Evolutionary conservation across 64 coral and sea anemone genomes (phyloP).

Genomic region (Dendrophyllia cribrosa): DNA sequence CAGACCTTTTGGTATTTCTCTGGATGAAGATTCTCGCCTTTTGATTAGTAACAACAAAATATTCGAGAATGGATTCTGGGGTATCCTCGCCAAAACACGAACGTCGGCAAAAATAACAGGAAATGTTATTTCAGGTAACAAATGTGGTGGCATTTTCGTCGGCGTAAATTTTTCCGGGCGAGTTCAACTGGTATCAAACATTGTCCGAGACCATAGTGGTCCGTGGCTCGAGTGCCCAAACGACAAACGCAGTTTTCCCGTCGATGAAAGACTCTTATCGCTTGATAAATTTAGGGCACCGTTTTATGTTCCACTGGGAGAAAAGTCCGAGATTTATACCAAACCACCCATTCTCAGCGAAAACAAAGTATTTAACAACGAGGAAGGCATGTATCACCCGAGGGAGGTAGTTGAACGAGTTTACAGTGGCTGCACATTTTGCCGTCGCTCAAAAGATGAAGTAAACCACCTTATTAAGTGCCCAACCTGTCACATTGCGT

Average conservation of each 20-base stretch:
- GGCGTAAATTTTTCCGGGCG: constrained; percentile 68
- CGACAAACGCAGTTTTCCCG: neutral
- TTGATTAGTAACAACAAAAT: constrained; percentile 45
- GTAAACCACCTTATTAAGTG: neutral
- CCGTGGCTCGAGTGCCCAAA: constrained; percentile 54
- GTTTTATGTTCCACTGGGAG: constrained; percentile 49
- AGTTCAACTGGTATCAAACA: constrained; percentile 38
- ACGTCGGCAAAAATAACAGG: constrained; percentile 43
- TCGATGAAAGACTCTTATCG: neutral
- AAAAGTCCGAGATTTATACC: constrained; percentile 37
- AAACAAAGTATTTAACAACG: constrained; percentile 46
- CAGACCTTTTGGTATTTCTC: constrained; percentile 44
- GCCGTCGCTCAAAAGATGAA: neutral
- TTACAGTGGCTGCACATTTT: constrained; percentile 54
- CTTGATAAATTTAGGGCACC: too few species aligned
- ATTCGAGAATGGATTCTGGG: constrained; percentile 80
- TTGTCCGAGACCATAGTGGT: constrained; percentile 66
- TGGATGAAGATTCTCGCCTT: neutral
- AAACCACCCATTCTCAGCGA: constrained; percentile 4
- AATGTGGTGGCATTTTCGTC: constrained; percentile 82
- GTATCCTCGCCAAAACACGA: constrained; percentile 32
- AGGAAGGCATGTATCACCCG: constrained; percentile 57
- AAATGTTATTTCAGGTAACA: constrained; percentile 59
- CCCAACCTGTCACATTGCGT: constrained; percentile 25
- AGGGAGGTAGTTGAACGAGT: constrained; percentile 8